Evolutionary conservation across 2,113 vertebrate species (phyloP).

Genomic region (Pterocles gutturalis): DNA sequence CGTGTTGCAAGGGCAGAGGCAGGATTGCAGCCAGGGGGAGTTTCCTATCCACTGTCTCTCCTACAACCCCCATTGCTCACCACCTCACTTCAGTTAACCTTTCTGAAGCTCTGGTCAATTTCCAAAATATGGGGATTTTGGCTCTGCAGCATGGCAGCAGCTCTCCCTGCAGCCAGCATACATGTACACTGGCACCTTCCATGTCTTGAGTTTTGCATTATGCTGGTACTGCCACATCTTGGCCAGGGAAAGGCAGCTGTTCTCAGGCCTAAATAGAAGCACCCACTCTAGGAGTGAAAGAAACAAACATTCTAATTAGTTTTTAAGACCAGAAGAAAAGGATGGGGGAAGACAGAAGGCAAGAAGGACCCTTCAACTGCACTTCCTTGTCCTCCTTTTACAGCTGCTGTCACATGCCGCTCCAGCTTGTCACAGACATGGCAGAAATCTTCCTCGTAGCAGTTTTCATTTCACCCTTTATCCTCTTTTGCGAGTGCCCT

Average conservation of each 20-base stretch:
- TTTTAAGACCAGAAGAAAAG: background rate
- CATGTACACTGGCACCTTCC: accelerated
- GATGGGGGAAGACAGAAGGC: background rate
- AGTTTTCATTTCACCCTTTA: too few species aligned
- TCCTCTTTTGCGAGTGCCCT: background rate
- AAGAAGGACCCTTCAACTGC: background rate
- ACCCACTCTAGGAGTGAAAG: accelerated
- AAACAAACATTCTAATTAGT: background rate
- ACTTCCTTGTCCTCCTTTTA: background rate
- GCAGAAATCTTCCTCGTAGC: background rate
- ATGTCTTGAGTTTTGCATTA: accelerated
- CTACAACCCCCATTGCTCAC: background rate
- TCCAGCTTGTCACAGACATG: accelerated
- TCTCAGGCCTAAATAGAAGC: background rate
- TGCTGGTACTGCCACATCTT: accelerated
- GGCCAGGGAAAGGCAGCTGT: accelerated
- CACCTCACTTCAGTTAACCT: background rate
- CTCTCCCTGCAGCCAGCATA: background rate
- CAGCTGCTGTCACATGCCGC: background rate
- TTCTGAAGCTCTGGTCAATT: background rate
- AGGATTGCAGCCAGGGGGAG: background rate
- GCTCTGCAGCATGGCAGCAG: background rate
- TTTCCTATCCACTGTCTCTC: background rate
- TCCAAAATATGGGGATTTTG: background rate
- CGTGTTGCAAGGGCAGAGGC: accelerated